A percentile compares a stretch with the other conserved stretches of the same genome.
Evolutionary conservation across 1,140 invertebrate genomes (phyloP).

Genomic region (Apis florea): DNA sequence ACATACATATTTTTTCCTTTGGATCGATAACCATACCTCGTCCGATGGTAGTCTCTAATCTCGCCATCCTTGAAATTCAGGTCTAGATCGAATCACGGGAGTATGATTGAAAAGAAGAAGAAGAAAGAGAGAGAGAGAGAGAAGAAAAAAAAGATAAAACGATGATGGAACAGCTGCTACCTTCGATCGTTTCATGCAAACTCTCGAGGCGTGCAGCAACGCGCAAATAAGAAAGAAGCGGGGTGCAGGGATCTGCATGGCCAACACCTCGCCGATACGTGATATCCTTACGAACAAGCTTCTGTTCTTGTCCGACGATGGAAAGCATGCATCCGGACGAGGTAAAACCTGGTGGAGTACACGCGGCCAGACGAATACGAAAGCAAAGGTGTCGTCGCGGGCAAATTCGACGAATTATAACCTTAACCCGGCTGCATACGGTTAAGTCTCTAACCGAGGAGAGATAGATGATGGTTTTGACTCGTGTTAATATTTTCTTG

Average conservation of each 20-base stretch:
- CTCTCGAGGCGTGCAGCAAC: conserved; percentile 17
- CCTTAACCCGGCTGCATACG: no score
- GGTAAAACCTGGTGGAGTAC: conserved; percentile 37
- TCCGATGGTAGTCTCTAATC: not conserved
- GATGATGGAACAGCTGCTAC: conserved; percentile 20
- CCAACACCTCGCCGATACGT: conserved; percentile 48
- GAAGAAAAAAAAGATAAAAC: not conserved
- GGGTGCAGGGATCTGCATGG: conserved; percentile 56
- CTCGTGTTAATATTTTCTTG: no score
- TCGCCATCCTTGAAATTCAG: not conserved
- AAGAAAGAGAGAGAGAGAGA: no score
- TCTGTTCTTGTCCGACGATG: conserved; percentile 47
- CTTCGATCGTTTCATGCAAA: conserved; percentile 3
- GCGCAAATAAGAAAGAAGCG: conserved; percentile 13
- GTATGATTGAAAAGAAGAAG: not conserved
- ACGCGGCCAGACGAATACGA: conserved; percentile 32
- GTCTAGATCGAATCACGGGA: not conserved
- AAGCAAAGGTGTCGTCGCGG: not conserved
- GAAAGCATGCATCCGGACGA: conserved; percentile 6
- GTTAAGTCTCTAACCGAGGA: no score
- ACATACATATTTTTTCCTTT: not conserved
- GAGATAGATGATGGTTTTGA: no score
- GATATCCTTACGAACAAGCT: conserved; percentile 54
- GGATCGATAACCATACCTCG: no score
- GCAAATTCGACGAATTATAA: conserved; percentile 2